These are phyloP conservation scores for Nymphalis urticae DNA, from an alignment of 2,888 invertebrate genomes.

Conservation along the genomic window DNA sequence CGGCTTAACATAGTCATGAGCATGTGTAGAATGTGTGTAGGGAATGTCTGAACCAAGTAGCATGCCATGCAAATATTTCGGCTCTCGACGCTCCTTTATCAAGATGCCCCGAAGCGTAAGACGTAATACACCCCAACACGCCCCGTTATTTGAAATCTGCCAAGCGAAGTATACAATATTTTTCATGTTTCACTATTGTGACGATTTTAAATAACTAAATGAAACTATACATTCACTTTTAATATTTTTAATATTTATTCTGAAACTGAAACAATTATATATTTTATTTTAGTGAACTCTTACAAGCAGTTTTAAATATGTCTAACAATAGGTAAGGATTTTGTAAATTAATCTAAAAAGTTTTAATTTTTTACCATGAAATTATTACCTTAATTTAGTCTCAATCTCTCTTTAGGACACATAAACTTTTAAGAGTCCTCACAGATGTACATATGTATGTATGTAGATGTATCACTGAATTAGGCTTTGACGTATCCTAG, in stretches of 20 bases:
- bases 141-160: constrained; percentile 33
- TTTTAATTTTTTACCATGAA: no score
- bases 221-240: not conserved
- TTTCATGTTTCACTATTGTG: constrained; percentile 23
- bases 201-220: not conserved
- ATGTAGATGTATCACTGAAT: no score
- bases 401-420: no score
- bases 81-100: constrained; percentile 36
- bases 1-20: constrained; percentile 34
- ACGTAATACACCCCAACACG: constrained; percentile 37
- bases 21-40: constrained; percentile 37
- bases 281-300: not conserved
- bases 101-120: constrained; percentile 37
- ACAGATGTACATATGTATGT: no score
- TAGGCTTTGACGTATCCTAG: no score
- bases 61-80: constrained; percentile 35
- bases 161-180: constrained; percentile 34
- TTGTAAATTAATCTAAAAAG: no score
- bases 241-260: not conserved
- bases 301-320: no score
- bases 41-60: constrained; percentile 30
- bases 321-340: no score
- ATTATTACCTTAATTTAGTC: no score
- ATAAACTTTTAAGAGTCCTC: no score
- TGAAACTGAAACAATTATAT: not conserved